Evolutionary conservation across 1,140 invertebrate genomes (phyloP), one percentile per base, ranked within the genome.

Genomic region (Myzus persicae): DNA sequence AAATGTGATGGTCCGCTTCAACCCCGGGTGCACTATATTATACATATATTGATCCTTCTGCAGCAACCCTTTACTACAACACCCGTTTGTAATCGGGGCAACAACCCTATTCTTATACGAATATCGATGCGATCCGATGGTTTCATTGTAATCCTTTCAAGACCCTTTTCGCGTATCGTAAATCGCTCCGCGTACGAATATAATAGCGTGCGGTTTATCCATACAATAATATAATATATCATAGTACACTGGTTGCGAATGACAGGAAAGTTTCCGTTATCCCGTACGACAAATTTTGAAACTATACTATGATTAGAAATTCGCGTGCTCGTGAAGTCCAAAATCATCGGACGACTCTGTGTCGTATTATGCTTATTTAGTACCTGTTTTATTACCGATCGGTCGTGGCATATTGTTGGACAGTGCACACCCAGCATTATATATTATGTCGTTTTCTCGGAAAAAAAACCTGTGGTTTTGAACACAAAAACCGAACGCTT

Each of bases 11-110:
- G 31, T 26, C 24, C 18, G 44, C 42, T 85, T 85, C 42, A 44
- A 36, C 20, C 14, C 31, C 31, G 44, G 85, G 44, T 87, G 85
- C 31, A 87, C 31, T 89, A 89, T 40, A 88, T 48, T 46, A 46
- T 87, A 87, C 14, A n/a, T 87, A 51, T 51, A 51, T 85, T 42
- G 51, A 54, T 90, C 20, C 46, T 18, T 26, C 44, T 87, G 24
- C 36, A 67, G 11, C 24, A 90, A 59, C 89, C 89, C 54, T 90
- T 90, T 90, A 90, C 54, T 67, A 90, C 31, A 90, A 90, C 89
- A 90, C 89, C 89, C 89, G 89, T 90, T 90, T n/a, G 88, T 48
- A 38, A 5, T 31, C 36, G 54, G 89, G 54, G 54, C 89, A 90
- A 90, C 89, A 67, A 90, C 51, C 89, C 54, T 31, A 59, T 59